Evolutionary conservation across 2,888 invertebrate genomes (phyloP).

Genomic region (Polietes domitor): DNA sequence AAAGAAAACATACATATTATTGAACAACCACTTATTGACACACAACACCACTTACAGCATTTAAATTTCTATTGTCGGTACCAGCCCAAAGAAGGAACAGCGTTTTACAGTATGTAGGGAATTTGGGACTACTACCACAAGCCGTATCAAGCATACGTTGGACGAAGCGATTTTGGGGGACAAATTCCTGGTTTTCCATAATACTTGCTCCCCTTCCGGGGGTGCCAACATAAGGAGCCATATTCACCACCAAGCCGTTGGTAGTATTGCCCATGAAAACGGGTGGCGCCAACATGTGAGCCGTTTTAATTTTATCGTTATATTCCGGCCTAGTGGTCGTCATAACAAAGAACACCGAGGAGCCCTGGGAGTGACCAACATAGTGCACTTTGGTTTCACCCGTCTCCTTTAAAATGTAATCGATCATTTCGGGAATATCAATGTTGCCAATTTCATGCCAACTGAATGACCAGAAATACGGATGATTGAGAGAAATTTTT

Average conservation of each 20-base stretch:
- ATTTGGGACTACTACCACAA: constrained; percentile 71
- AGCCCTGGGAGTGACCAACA: constrained; percentile 85
- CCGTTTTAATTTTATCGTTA: constrained; percentile 81
- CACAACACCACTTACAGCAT: constrained; percentile 69
- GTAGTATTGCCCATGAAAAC: constrained; percentile 84
- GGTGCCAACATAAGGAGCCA: constrained; percentile 77
- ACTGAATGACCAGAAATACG: constrained; percentile 81
- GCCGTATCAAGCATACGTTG: constrained; percentile 72
- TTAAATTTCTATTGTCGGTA: constrained; percentile 71
- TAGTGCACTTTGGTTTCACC: constrained; percentile 82
- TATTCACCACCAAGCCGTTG: constrained; percentile 79
- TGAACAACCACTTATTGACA: background rate
- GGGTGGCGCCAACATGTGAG: constrained; percentile 84
- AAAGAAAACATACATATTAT: background rate
- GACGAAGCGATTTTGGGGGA: constrained; percentile 73
- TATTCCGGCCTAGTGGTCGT: constrained; percentile 80
- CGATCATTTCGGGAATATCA: constrained; percentile 85
- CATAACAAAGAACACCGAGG: constrained; percentile 81
- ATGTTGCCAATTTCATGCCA: constrained; percentile 82
- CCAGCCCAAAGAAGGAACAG: constrained; percentile 74
- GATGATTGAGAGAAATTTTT: constrained; percentile 72
- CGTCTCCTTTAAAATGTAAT: constrained; percentile 82
- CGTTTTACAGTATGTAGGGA: constrained; percentile 70
- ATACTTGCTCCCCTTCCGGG: constrained; percentile 70
- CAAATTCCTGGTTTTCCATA: constrained; percentile 82